Evolutionary conservation across 2,888 invertebrate species (phyloP), one percentile per base, ranked within the genome.

Genomic region (Ceramica pisi): DNA sequence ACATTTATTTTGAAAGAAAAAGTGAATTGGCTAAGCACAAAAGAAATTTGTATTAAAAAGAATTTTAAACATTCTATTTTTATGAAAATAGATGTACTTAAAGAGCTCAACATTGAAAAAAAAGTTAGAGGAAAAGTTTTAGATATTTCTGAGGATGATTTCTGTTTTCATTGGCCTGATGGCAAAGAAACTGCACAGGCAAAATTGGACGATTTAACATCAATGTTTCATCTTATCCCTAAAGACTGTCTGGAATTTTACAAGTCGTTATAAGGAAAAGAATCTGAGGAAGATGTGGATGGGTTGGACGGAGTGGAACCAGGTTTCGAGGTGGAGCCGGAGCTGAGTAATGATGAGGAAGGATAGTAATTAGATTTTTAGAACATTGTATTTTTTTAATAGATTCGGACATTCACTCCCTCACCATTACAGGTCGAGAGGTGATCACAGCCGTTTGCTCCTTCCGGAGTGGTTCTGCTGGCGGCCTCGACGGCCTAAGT

Each of bases 111-210:
- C 38, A 38, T 38, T 38, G 38, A 38, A 38, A 38, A 38, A 38
- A 38, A 38, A 38, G 38, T 50, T 50, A 50, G 50, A 50, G 50
- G 21, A 50, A 50, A 56, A 35, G 56, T 35, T 2, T 35, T 56
- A 12, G 62, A 63, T 50, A 63, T 69, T 63, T 69, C 57, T 56
- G 57, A 69, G 16, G 56, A 69, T 57, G 69, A 63, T 69, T 57
- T 69, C 50, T 6, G 19, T 63, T 63, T 69, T n/a, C 50, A 63
- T 57, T 62, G 63, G 63, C 69, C 69, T 57, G n/a, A 69, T 56
- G 62, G 69, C 50, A 63, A 63, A 63, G 63, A 69, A 57, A 69
- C 57, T 63, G 56, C 63, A 35, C 66, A 57, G 35, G 56, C 35
- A 12, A 56, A 56, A 56, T 56, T 56, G n/a, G 35, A 56, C 12